Base-by-base conservation (phyloP, 2,113 vertebrate genomes). In the Dunckerocampus dactyliophorus region DNA sequence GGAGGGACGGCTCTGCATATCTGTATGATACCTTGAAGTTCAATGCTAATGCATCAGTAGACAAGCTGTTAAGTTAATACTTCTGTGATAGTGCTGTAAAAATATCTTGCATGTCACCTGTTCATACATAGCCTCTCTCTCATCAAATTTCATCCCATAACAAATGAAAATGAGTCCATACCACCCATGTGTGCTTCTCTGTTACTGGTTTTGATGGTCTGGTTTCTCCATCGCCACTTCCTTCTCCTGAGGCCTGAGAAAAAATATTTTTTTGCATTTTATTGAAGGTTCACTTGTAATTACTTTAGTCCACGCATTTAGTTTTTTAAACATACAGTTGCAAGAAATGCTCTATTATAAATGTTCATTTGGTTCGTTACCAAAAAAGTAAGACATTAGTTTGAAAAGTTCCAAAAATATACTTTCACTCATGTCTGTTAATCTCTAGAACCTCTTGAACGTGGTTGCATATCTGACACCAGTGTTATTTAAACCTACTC, bases 191-290 rank as follows among this genome's bases (percentile, higher is more conserved):
- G 6, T 16, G 61, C 51, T 53, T 83, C 31, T 65, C 73, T 43
- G 5, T 21, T 0, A 37, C n/a, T 43, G 67, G 61, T 58, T 65
- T 69, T 4, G 13, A 9, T 0, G 47, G 63, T 71, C 67, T 66
- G 17, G 4, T 45, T 63, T 72, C 72, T 21, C 7, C 60, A 4
- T 69, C 28, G 31, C 77, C 85, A 17, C 87, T 88, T 67, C 83
- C 87, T 28, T 88, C 84, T 9, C 87, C 87, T 63, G 87, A 89
- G 28, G 79, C 79, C 87, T 89, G 76, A 48, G 46, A 64, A 72
- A 34, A 22, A 65, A 47, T 12, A 20, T 28, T 65, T 65, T 45
- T 13, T 42, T 39, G 1, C 5, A 47, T 62, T 69, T 39, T 5
- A 15, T 59, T 63, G 51, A 11, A 61, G 17, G 31, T 37, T 19